Base-by-base conservation (phyloP, 2,888 invertebrate species). In the Oxycera nigricornis region DNA sequence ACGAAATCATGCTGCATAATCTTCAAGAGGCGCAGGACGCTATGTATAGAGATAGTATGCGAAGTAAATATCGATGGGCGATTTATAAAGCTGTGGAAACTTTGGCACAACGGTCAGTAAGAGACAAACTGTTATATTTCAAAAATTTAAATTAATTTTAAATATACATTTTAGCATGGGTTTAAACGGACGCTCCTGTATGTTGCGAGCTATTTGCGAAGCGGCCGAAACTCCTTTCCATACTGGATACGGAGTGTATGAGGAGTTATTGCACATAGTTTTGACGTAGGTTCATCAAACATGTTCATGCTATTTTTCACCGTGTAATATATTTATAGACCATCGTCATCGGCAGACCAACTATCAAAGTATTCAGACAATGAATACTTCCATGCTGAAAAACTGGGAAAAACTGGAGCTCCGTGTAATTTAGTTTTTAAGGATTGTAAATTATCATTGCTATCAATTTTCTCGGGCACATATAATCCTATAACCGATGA, bases 171-270 rank as follows among this genome's bases (percentile, higher is more conserved):
- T 84, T 82, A 91, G 91, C 80, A 88, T 90, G 79, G 89, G 90
- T 14, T 87, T 90, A 78, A 87, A 89, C 73, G 92, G 92, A 4
- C 88, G 90, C 77, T 89, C 89, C 41, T 94, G 94, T 84, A 83
- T 94, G 79, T 85, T 94, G 77, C 88, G 92, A 79, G 89, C 91
- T 78, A 92, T 94, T 82, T 94, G 94, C 82, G 93, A 94, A 82
- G 89, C 91, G 30, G 90, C 93, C 0, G 88, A 90, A 79, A 86
- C 89, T 76, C 90, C 92, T 68, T 88, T 93, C 80, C 88, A 87
- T 78, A 88, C 90, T 81, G 89, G 90, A 79, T 90, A 91, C 79
- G 92, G 93, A 3, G 86, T 94, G 80, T 88, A 92, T 77, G 92
- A 91, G 28, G 91, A 94, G 86, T 87, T 94, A 80, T 86, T 92